phyloP scores from a whole-genome alignment of 2,797 vertebrate genomes.

The Epinephelus malabaricus region DNA sequence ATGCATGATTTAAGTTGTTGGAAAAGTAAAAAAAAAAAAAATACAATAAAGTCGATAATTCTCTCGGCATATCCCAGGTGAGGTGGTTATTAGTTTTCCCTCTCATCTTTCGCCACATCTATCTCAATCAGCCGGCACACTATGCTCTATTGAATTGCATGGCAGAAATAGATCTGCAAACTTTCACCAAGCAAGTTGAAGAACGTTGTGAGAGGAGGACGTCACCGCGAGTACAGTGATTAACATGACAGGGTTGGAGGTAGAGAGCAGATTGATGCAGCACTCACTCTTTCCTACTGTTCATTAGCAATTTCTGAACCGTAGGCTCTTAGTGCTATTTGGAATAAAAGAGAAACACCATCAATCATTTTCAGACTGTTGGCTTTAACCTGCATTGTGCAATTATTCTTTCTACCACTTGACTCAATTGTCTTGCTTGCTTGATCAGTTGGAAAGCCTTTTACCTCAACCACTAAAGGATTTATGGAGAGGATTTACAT shows the following conservation, averaged over 20 bases:
- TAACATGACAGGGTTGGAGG: conserved; percentile 57
- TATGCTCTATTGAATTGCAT: conserved; percentile 37
- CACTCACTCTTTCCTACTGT: conserved; percentile 47
- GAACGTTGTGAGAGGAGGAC: conserved; percentile 39
- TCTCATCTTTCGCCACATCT: conserved; percentile 42
- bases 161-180: conserved; percentile 51
- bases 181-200: conserved; percentile 41
- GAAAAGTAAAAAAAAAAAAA: conserved; percentile 16
- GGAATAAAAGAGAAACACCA: conserved; percentile 55
- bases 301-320: conserved; percentile 65
- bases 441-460: conserved; percentile 59
- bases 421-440: conserved; percentile 53
- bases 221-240: conserved; percentile 49
- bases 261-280: conserved; percentile 48
- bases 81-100: conserved; percentile 53
- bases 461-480: conserved; percentile 38
- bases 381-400: conserved; percentile 56
- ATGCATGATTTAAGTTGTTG: conserved; percentile 20
- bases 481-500: conserved; percentile 44
- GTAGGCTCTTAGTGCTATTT: conserved; percentile 54
- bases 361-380: conserved; percentile 65
- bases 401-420: conserved; percentile 59
- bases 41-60: conserved; percentile 3
- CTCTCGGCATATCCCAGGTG: not conserved
- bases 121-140: conserved; percentile 47